A percentile compares a stretch with the other conserved stretches of the same genome.
phyloP scores from a whole-genome alignment of 2,113 vertebrate species.

The Rhineura floridana region DNA sequence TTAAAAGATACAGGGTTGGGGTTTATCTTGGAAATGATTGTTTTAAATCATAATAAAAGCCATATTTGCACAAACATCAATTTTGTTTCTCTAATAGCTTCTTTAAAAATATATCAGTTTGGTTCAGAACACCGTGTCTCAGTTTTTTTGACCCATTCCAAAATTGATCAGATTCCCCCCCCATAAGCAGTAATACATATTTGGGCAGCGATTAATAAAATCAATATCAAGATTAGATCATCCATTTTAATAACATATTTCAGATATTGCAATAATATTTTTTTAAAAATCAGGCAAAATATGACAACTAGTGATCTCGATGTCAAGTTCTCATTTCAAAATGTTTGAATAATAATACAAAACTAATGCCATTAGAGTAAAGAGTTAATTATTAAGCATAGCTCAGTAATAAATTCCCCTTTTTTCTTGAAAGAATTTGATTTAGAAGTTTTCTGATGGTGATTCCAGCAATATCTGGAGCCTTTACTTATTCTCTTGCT shows the following conservation, averaged over 20 bases:
- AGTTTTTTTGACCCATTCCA: not conserved
- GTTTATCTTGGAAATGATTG: not conserved
- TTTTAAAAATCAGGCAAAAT: not conserved
- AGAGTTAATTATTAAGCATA: not conserved
- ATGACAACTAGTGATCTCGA: not conserved
- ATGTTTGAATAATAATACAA: not conserved
- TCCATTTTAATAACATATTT: too few relatives aligned
- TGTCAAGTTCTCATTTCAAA: not conserved
- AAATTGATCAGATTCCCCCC: not conserved
- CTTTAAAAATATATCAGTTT: not conserved
- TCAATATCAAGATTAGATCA: too few relatives aligned
- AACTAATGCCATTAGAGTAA: not conserved
- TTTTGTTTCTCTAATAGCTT: not conserved
- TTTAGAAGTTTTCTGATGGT: not conserved
- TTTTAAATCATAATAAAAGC: not conserved
- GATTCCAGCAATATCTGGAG: not conserved
- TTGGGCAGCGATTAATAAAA: not conserved
- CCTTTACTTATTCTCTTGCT: not conserved
- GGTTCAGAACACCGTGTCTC: not conserved
- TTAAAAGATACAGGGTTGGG: not conserved
- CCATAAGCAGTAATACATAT: not conserved
- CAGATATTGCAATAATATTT: not conserved
- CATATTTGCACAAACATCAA: not conserved
- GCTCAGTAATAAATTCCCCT: not conserved
- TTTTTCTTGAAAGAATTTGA: not conserved